Evolutionary conservation across 2,113 vertebrate genomes (phyloP).

Genomic region (Oriolus oriolus): DNA sequence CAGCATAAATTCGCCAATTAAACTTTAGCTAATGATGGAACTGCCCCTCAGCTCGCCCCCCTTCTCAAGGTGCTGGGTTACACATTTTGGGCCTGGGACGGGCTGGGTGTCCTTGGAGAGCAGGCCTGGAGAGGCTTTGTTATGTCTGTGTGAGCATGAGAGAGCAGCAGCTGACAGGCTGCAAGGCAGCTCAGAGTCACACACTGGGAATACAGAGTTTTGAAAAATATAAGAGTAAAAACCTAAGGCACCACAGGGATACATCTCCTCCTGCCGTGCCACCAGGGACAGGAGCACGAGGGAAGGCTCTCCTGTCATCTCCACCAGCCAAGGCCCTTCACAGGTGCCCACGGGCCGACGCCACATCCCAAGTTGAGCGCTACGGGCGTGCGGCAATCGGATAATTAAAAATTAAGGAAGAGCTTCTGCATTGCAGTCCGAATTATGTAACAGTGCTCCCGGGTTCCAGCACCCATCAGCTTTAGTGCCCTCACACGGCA

Average conservation of each 20-base stretch:
- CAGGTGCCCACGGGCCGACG: neutral
- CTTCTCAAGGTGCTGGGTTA: no score
- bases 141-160: no score
- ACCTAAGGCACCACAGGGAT: rapidly evolving
- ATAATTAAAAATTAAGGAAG: slow-evolving; percentile 70
- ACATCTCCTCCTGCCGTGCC: rapidly evolving
- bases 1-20: no score
- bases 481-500: neutral
- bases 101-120: no score
- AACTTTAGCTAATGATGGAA: no score
- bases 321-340: neutral
- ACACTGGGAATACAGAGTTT: no score
- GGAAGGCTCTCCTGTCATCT: neutral
- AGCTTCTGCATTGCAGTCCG: slow-evolving; percentile 56
- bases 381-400: neutral
- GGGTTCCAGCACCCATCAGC: slow-evolving; percentile 18
- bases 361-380: neutral
- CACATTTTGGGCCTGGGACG: no score
- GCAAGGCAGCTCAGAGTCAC: no score
- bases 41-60: no score
- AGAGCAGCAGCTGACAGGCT: no score
- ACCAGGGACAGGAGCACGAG: rapidly evolving
- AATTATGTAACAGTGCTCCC: slow-evolving; percentile 52
- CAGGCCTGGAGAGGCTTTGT: no score
- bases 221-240: no score